These are phyloP conservation scores for Gonioctena quinquepunctata DNA, from an alignment of 1,140 invertebrate genomes.

Conservation along the genomic window DNA sequence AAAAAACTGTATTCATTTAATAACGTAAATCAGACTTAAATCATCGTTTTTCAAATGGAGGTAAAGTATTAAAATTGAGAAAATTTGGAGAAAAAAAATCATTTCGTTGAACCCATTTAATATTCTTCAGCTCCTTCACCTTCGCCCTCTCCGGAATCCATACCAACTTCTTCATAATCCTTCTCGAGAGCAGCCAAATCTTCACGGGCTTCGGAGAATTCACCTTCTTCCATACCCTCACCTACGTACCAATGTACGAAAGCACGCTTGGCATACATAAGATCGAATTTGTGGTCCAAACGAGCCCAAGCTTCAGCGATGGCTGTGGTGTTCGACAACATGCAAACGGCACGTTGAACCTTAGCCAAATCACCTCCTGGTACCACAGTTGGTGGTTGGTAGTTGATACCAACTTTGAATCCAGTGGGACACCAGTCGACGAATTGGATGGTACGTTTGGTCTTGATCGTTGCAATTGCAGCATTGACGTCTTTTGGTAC, in stretches of 20 bases:
- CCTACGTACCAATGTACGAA: conserved; percentile 79
- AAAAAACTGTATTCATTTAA: conserved; percentile 12
- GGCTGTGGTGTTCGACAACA: conserved; percentile 70
- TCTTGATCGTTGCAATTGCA: conserved; percentile 82
- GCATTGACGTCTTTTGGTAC: conserved; percentile 67
- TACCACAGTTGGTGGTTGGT: conserved; percentile 73
- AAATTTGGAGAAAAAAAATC: neutral
- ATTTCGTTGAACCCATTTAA: conserved; percentile 29
- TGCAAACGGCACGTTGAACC: conserved; percentile 69
- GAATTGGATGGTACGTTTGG: conserved; percentile 69
- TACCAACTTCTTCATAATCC: conserved; percentile 69
- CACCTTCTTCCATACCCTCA: conserved; percentile 80
- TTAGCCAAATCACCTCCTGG: conserved; percentile 72
- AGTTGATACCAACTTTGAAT: conserved; percentile 74
- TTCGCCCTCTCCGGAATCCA: conserved; percentile 48
- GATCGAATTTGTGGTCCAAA: conserved; percentile 80
- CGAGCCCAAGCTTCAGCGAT: conserved; percentile 72
- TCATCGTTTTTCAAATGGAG: neutral
- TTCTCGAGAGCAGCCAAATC: conserved; percentile 80
- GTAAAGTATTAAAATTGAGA: conserved; percentile 1
- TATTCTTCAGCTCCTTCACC: conserved; percentile 51
- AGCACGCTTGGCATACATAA: conserved; percentile 79
- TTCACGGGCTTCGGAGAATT: conserved; percentile 84
- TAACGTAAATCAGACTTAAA: conserved; percentile 22
- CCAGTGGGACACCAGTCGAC: conserved; percentile 75